Evolutionary conservation across 1,140 invertebrate genomes (phyloP), one percentile per base, ranked within the genome.

Genomic region (Lutraria rhynchaena): DNA sequence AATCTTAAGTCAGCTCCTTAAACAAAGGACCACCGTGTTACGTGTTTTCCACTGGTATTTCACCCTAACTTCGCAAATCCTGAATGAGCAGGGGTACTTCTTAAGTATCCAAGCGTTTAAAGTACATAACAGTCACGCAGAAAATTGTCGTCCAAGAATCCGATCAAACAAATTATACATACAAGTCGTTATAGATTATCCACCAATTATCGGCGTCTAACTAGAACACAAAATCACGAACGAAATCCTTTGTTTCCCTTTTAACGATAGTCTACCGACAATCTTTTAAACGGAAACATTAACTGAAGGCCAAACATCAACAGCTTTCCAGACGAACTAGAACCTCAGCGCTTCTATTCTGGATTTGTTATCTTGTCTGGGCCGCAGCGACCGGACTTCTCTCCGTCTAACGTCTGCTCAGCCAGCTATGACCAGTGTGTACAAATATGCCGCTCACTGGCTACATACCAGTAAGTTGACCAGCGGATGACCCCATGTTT

Each of bases 381-480:
- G n/a, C 35, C 2, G 61, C 61, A 44, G 61, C 61, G 61, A 41
- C 46, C 37, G 17, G 35, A 65, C 46, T 65, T 65, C 46, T 19
- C 19, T 49, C 19, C 11, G 11, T 49, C 31, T 65, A 58, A 4
- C 57, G 61, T 65, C 61, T 44, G 46, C 22, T 24, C 35, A 24
- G 35, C 17, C 35, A 44, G 35, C 17, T 44, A 44, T 41, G 61
- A 15, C 61, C 19, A 5, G 19, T 65, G 61, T 65, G 61, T 65
- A 65, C 61, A 65, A 65, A 41, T 65, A 65, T 65, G 61, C 61
- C 61, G 37, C 61, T 35, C 29, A 22, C 31, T 65, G 35, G 22
- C 61, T 41, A 29, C 61, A 65, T 65, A 65, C 37, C 61, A 65
- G n/a, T 65, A 22, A 65, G 35, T 65, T 65, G 61, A 65, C 61